Conservation (phyloP, 2,113 vertebrate genomes). For the Myotis lucifugus region DNA sequence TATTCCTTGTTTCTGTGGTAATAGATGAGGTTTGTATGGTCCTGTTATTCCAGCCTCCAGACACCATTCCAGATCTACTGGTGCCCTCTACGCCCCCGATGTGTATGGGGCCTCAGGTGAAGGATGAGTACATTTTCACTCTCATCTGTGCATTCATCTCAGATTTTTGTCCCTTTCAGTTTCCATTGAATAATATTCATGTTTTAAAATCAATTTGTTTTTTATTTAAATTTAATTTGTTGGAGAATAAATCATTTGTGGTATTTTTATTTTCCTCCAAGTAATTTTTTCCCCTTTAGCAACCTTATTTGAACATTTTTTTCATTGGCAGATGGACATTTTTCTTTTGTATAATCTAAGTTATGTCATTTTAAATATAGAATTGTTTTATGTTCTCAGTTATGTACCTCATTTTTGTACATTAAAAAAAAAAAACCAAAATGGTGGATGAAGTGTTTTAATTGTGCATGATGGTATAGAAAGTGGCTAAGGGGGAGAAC, state of each 20-base stretch:
- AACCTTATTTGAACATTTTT: conserved; percentile 65
- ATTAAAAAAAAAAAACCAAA: conserved; percentile 83
- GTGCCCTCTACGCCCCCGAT: conserved; percentile 96
- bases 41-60: conserved; percentile 97
- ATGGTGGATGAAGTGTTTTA: conserved; percentile 83
- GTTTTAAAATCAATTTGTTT: conserved; percentile 75
- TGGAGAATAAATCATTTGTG: conserved; percentile 71
- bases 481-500: conserved; percentile 33
- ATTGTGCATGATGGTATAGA: conserved; percentile 57
- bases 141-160: conserved; percentile 83
- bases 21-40: conserved; percentile 88
- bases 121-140: conserved; percentile 92
- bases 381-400: conserved; percentile 69
- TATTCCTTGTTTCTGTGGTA: conserved; percentile 81
- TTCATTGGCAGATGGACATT: conserved; percentile 68
- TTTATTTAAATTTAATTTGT: conserved; percentile 78
- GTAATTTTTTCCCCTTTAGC: conserved; percentile 65
- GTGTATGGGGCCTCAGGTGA: conserved; percentile 98
- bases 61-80: conserved; percentile 99
- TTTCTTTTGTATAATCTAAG: conserved; percentile 71
- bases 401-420: conserved; percentile 65
- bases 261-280: conserved; percentile 11
- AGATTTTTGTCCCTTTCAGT: conserved; percentile 76
- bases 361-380: conserved; percentile 75
- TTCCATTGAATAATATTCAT: conserved; percentile 69